phyloP scores from a whole-genome alignment of 2,797 vertebrate genomes.

The Gymnothorax reevesii region DNA sequence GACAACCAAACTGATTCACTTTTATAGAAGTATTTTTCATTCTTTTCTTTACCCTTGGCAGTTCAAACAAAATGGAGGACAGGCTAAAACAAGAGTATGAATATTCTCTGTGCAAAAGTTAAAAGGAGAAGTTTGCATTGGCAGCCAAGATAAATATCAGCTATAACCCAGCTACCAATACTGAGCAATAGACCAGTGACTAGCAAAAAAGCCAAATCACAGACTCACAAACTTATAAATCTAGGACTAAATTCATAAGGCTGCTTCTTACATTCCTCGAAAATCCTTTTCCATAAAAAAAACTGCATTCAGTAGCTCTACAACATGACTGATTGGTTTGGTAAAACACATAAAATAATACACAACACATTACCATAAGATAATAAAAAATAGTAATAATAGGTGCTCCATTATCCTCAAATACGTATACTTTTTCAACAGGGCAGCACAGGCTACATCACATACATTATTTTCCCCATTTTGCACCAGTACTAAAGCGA shows the following conservation, averaged over 20 bases:
- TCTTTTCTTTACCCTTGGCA: not conserved
- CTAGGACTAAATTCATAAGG: not conserved
- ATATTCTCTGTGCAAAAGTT: not conserved
- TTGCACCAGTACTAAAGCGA: not conserved
- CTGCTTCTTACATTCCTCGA: not conserved
- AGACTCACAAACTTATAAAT: not conserved
- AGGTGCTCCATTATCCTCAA: not conserved
- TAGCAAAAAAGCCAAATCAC: not conserved
- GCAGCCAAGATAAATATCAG: not conserved
- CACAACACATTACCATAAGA: not conserved
- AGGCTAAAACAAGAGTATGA: not conserved
- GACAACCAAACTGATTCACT: not conserved
- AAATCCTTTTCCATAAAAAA: too few relatives aligned
- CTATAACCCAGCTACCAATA: not conserved
- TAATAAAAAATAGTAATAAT: not conserved
- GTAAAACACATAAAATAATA: not conserved
- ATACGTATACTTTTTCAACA: not conserved
- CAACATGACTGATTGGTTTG: not conserved
- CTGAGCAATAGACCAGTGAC: too few relatives aligned
- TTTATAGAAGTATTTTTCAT: not conserved
- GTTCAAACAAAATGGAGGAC: not conserved
- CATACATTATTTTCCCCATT: not conserved
- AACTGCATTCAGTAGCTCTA: not conserved
- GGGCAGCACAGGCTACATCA: not conserved
- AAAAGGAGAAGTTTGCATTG: not conserved